Evolutionary conservation across 2,888 invertebrate genomes (phyloP).

Genomic region (Automeris io): DNA sequence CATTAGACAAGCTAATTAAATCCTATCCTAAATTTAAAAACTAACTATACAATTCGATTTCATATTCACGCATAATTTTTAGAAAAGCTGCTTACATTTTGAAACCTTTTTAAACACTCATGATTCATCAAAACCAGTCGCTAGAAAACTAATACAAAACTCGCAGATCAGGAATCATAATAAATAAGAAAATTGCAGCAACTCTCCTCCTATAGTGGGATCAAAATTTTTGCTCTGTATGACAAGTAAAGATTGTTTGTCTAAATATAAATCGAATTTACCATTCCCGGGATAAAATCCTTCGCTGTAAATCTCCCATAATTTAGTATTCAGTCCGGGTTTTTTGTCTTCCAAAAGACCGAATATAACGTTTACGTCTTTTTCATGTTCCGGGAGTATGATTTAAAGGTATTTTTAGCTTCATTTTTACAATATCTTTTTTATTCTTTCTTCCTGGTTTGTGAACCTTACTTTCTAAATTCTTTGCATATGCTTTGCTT

Average conservation of each 20-base stretch:
- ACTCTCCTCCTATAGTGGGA: conserved; percentile 47
- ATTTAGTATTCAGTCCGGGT: conserved; percentile 53
- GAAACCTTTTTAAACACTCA: too few species aligned
- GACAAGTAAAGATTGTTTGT: conserved; percentile 44
- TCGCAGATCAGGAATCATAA: too few species aligned
- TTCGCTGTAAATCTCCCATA: conserved; percentile 47
- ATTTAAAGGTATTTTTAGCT: conserved; percentile 45
- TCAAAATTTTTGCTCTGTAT: conserved; percentile 47
- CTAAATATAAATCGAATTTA: conserved; percentile 44
- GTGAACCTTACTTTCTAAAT: conserved; percentile 6
- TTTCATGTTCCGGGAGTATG: conserved; percentile 49
- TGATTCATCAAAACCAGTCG: too few species aligned
- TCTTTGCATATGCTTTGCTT: conserved; percentile 19
- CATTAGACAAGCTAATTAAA: too few species aligned
- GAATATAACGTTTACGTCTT: conserved; percentile 54
- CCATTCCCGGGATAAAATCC: conserved; percentile 40
- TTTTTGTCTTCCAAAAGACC: conserved; percentile 60
- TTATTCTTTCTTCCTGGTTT: conserved; percentile 15
- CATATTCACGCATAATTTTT: too few species aligned
- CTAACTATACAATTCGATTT: too few species aligned
- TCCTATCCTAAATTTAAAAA: too few species aligned
- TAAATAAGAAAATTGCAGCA: conserved; percentile 48
- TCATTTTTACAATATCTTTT: conserved; percentile 27
- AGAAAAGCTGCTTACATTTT: too few species aligned
- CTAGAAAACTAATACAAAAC: too few species aligned